phyloP scores from a whole-genome alignment of 2,113 vertebrate genomes.

The Antennarius striatus region DNA sequence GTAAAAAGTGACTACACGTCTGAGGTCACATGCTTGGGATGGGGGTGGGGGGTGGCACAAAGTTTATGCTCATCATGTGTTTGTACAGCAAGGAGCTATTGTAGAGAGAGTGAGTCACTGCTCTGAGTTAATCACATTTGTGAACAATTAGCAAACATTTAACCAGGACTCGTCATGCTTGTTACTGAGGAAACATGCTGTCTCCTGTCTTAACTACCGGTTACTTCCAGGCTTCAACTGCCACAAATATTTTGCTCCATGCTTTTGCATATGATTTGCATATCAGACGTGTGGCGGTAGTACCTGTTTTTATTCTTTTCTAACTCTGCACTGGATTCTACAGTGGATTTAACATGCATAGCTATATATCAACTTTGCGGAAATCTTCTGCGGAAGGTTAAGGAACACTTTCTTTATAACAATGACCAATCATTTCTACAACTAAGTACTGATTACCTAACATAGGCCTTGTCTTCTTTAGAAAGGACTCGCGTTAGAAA shows the following conservation, averaged over 20 bases:
- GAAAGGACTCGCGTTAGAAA: background rate
- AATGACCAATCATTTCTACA: constrained; percentile 34
- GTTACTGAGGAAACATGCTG: constrained; percentile 30
- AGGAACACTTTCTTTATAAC: background rate
- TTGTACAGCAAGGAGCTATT: constrained; percentile 23
- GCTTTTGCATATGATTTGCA: constrained; percentile 79
- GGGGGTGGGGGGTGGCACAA: background rate
- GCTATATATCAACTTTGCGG: constrained; percentile 7
- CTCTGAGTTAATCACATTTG: constrained; percentile 27
- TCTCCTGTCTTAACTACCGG: constrained; percentile 35
- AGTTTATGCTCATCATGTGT: constrained; percentile 36
- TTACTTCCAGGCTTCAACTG: constrained; percentile 53
- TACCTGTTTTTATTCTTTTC: constrained; percentile 41
- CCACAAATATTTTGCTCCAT: constrained; percentile 38
- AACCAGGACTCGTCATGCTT: constrained; percentile 28
- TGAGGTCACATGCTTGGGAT: constrained; percentile 35
- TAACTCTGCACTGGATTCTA: constrained; percentile 3
- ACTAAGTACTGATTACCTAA: constrained; percentile 61
- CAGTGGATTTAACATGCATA: constrained; percentile 4
- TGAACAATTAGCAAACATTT: constrained; percentile 50
- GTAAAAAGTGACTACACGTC: constrained; percentile 23
- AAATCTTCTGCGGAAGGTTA: constrained; percentile 11
- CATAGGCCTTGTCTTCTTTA: constrained; percentile 18
- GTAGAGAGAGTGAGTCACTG: constrained; percentile 48
- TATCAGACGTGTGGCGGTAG: constrained; percentile 44